Conservation (phyloP, 1,140 invertebrate genomes). For the Cotesia chilonis region DNA sequence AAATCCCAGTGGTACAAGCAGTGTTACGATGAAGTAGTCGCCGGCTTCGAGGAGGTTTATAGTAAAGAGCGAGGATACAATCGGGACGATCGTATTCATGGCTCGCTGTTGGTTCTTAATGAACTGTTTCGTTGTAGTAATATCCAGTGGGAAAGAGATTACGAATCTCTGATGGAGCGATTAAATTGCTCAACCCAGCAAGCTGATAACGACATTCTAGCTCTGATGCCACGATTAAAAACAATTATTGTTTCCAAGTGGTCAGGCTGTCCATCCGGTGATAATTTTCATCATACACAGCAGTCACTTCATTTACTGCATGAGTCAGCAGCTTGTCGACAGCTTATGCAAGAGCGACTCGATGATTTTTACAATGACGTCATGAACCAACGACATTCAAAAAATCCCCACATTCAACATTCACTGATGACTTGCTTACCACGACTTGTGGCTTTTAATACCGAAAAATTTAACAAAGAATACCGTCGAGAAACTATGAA, state of each 20-base stretch:
- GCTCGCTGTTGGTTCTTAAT: slow-evolving; percentile 92
- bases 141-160: slow-evolving; percentile 85
- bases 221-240: slow-evolving; percentile 69
- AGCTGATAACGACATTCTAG: slow-evolving; percentile 69
- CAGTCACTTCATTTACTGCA: slow-evolving; percentile 67
- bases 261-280: slow-evolving; percentile 43
- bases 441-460: slow-evolving; percentile 92
- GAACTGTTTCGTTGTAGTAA: slow-evolving; percentile 94
- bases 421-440: slow-evolving; percentile 88
- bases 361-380: slow-evolving; percentile 84
- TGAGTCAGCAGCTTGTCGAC: slow-evolving; percentile 88
- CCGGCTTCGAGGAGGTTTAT: slow-evolving; percentile 79
- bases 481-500: slow-evolving; percentile 81
- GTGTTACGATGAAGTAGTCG: slow-evolving; percentile 89
- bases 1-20: slow-evolving; percentile 91
- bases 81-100: slow-evolving; percentile 91
- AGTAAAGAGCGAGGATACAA: slow-evolving; percentile 80
- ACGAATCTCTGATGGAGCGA: slow-evolving; percentile 74
- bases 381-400: slow-evolving; percentile 78
- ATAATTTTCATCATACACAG: slow-evolving; percentile 48
- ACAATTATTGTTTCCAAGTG: slow-evolving; percentile 69
- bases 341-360: slow-evolving; percentile 85
- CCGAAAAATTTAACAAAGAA: slow-evolving; percentile 79
- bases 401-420: slow-evolving; percentile 86
- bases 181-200: slow-evolving; percentile 62